These are phyloP conservation scores for Callorhinus ursinus DNA, from an alignment of 2,113 vertebrate species.

Conservation along the genomic window DNA sequence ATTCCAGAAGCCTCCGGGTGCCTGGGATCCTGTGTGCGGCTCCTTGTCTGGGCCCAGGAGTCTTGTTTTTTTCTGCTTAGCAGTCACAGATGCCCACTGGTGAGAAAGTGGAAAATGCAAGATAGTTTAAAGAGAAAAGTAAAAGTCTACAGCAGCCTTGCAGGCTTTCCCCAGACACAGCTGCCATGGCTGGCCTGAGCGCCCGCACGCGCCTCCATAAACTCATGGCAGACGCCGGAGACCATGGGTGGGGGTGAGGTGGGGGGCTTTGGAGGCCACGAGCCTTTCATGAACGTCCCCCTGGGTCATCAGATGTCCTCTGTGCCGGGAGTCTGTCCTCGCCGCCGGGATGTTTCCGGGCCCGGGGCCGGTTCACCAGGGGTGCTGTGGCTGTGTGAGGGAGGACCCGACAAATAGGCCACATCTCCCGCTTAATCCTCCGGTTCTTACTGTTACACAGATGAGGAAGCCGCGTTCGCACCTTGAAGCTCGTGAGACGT, in stretches of 20 bases:
- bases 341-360: rapidly evolving
- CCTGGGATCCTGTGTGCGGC: background rate
- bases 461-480: rapidly evolving
- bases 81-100: background rate
- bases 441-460: rapidly evolving
- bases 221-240: background rate
- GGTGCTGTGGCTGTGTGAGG: background rate
- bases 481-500: background rate
- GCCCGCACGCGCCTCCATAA: rapidly evolving
- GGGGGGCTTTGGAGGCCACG: background rate
- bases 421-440: too few species aligned
- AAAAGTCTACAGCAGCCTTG: background rate
- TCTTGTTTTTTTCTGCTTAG: background rate
- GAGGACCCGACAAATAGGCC: background rate
- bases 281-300: background rate
- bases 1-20: background rate
- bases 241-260: too few species aligned
- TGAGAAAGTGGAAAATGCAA: background rate
- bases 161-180: background rate
- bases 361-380: background rate
- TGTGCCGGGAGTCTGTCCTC: rapidly evolving
- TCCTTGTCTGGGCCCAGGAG: background rate
- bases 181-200: rapidly evolving
- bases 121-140: background rate
- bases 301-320: background rate